These are phyloP conservation scores for Dicyrtoma fusca DNA, from an alignment of 2,888 invertebrate genomes.

Conservation along the genomic window DNA sequence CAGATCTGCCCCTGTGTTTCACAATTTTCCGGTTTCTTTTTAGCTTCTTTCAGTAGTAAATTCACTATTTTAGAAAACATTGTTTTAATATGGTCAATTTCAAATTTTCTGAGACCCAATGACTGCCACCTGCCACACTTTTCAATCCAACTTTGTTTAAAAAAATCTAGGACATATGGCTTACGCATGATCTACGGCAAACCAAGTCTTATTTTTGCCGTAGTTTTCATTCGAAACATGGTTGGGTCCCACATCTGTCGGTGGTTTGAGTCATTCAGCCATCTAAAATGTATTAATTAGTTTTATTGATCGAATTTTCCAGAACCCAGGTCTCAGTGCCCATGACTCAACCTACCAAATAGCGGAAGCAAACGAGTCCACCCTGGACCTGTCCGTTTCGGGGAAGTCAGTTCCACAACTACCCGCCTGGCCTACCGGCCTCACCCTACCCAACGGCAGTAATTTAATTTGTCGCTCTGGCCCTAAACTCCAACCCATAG, in stretches of 20 bases:
- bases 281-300: neutral
- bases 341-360: constrained; percentile 17
- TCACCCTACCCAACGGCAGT: constrained; percentile 13
- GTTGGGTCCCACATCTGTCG: too few relatives aligned
- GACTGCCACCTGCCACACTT: too few relatives aligned
- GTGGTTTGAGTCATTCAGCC: neutral
- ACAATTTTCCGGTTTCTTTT: too few relatives aligned
- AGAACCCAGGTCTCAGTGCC: constrained; percentile 15
- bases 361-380: neutral
- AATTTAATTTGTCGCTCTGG: constrained; percentile 1
- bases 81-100: too few relatives aligned
- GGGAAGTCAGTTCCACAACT: constrained; percentile 11
- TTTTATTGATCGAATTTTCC: neutral
- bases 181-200: too few relatives aligned
- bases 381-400: neutral
- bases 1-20: too few relatives aligned
- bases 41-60: too few relatives aligned
- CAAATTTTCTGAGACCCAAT: too few relatives aligned
- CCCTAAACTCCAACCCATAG: neutral
- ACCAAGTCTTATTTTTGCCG: too few relatives aligned
- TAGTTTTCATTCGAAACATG: too few relatives aligned
- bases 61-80: too few relatives aligned
- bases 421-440: constrained; percentile 13
- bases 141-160: neutral
- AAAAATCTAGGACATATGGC: too few relatives aligned